phyloP scores from a whole-genome alignment of 1,140 invertebrate species.

The Papilio machaon region DNA sequence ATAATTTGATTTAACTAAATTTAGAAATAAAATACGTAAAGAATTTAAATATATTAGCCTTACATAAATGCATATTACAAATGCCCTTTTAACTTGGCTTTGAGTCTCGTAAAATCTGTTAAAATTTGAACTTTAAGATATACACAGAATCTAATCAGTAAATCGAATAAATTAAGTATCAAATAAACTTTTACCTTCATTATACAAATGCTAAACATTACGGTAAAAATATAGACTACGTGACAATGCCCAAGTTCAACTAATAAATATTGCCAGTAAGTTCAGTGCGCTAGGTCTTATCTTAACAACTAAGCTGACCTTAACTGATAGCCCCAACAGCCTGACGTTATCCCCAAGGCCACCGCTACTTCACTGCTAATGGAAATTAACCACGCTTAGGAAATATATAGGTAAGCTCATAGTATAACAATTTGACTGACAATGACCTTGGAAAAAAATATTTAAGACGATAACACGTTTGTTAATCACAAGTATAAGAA shows the following conservation, averaged over 20 bases:
- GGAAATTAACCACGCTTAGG: background rate
- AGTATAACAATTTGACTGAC: background rate
- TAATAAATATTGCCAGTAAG: background rate
- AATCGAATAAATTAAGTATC: background rate
- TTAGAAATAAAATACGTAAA: too few relatives aligned
- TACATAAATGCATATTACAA: too few relatives aligned
- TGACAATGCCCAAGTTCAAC: background rate
- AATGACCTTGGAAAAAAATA: background rate
- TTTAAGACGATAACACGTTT: too few relatives aligned
- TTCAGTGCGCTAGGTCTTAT: conserved; percentile 1
- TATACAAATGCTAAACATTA: background rate
- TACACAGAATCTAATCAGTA: background rate
- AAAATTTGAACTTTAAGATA: too few relatives aligned
- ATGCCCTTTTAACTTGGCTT: too few relatives aligned
- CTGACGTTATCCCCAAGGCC: conserved; percentile 3
- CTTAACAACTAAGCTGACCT: conserved; percentile 1
- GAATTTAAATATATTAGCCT: too few relatives aligned
- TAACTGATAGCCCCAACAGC: background rate
- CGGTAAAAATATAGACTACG: background rate
- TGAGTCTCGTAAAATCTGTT: too few relatives aligned
- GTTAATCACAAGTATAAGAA: too few relatives aligned
- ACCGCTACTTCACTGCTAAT: background rate
- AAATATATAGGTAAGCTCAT: background rate
- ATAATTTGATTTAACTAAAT: too few relatives aligned
- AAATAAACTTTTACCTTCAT: background rate